A percentile compares a stretch with the other conserved stretches of the same genome.
Conservation (phyloP, 2,888 invertebrate species). For the Cotesia congregata region DNA sequence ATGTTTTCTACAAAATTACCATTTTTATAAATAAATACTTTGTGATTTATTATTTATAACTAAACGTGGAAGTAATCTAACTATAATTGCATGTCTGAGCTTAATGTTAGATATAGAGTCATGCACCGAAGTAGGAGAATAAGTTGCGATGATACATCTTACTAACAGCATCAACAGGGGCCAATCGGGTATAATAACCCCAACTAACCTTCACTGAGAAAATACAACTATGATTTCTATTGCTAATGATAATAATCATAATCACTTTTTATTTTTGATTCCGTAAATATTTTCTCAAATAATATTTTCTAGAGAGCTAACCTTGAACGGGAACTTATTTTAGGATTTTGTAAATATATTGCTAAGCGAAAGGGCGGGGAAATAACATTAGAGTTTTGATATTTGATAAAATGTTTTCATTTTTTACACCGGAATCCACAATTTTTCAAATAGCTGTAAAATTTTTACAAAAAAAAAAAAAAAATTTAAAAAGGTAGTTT, state of each 20-base stretch:
- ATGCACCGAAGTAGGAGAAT: slow-evolving; percentile 1
- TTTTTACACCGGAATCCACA: too few relatives aligned
- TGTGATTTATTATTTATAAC: neutral
- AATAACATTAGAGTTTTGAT: too few relatives aligned
- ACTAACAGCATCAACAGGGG: slow-evolving; percentile 44
- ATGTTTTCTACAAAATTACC: neutral
- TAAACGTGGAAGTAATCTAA: slow-evolving; percentile 15
- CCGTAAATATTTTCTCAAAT: neutral
- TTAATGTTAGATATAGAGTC: neutral
- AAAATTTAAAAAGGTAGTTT: too few relatives aligned
- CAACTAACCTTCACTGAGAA: slow-evolving; percentile 43
- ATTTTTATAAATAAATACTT: neutral
- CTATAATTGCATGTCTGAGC: slow-evolving; percentile 32
- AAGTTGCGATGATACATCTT: slow-evolving; percentile 32
- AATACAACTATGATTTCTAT: slow-evolving; percentile 16
- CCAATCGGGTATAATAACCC: slow-evolving; percentile 53
- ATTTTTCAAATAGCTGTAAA: too few relatives aligned
- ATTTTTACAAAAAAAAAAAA: too few relatives aligned
- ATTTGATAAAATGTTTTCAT: too few relatives aligned
- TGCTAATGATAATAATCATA: slow-evolving; percentile 43
- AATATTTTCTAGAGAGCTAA: neutral
- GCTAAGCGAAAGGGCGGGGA: too few relatives aligned
- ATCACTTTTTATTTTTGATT: slow-evolving; percentile 44
- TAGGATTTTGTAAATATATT: neutral
- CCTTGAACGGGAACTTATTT: neutral